phyloP scores from a whole-genome alignment of 2,888 invertebrate species.

The Melanostoma scalare region DNA sequence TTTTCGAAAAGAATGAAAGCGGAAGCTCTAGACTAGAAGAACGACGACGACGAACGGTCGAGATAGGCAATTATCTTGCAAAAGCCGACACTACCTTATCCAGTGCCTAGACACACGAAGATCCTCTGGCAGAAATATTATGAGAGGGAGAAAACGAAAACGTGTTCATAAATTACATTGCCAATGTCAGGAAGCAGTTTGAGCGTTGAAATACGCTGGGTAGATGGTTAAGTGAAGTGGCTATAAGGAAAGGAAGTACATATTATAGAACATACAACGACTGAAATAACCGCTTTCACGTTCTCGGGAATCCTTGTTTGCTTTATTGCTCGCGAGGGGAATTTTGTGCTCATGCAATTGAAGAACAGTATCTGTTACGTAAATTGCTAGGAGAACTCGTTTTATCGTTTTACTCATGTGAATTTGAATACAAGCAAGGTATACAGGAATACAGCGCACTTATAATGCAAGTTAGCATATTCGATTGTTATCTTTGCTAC shows the following conservation, averaged over 20 bases:
- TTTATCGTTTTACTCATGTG: conserved; percentile 40
- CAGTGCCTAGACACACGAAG: neutral
- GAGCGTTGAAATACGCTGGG: conserved; percentile 29
- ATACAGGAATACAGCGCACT: conserved; percentile 8
- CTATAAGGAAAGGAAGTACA: conserved; percentile 7
- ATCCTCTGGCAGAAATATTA: neutral
- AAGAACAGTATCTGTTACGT: conserved; percentile 35
- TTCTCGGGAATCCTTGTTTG: conserved; percentile 54
- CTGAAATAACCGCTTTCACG: conserved; percentile 23
- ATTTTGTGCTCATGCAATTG: conserved; percentile 25
- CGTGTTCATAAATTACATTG: conserved; percentile 66
- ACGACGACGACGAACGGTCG: conserved; percentile 12
- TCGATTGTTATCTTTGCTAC: conserved; percentile 64
- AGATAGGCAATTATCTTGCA: conserved; percentile 62
- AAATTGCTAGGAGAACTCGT: conserved; percentile 46
- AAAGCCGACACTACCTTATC: conserved; percentile 33
- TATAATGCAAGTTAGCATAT: conserved; percentile 69
- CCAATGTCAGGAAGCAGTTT: conserved; percentile 65
- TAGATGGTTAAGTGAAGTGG: conserved; percentile 19
- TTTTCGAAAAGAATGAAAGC: conserved; percentile 34
- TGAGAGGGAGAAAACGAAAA: conserved; percentile 34
- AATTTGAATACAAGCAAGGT: conserved; percentile 42
- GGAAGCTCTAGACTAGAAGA: neutral
- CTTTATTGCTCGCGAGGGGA: conserved; percentile 63
- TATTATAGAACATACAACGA: no score